Evolutionary conservation across 2,888 invertebrate genomes (phyloP).

Genomic region (Branchipolynoe longqiensis): DNA sequence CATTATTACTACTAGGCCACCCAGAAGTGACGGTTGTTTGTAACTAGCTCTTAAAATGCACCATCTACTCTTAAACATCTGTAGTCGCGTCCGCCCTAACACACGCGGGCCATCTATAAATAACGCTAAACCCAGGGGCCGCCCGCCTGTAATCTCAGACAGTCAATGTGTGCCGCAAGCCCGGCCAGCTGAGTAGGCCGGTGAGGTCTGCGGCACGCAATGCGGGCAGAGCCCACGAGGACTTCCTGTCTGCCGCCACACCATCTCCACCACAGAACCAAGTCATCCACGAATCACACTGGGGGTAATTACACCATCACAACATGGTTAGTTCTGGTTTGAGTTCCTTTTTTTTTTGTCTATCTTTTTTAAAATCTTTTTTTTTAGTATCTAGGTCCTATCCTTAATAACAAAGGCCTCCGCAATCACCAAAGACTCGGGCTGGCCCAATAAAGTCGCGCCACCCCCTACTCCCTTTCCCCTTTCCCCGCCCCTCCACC

Average conservation of each 20-base stretch:
- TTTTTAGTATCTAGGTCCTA: too few relatives aligned
- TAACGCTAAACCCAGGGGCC: neutral
- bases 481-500: too few relatives aligned
- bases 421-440: conserved; percentile 33
- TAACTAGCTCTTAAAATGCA: neutral
- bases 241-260: neutral
- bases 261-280: neutral
- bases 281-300: neutral
- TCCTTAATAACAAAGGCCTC: conserved; percentile 37
- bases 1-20: neutral
- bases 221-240: neutral
- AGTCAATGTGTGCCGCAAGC: conserved; percentile 7
- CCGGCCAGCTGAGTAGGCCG: conserved; percentile 1
- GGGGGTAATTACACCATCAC: neutral
- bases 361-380: too few relatives aligned
- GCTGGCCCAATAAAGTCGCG: too few relatives aligned
- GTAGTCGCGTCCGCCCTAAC: too few relatives aligned
- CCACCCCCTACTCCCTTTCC: too few relatives aligned
- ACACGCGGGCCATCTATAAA: too few relatives aligned
- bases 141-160: conserved; percentile 16
- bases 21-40: neutral
- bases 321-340: conserved; percentile 6
- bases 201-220: neutral
- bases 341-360: neutral
- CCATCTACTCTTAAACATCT: too few relatives aligned